Percentiles rank a stretch among this genome's conserved stretches.
These are phyloP conservation scores for Graptemys geographica DNA, from an alignment of 2,797 vertebrate species.

Conservation along the genomic window DNA sequence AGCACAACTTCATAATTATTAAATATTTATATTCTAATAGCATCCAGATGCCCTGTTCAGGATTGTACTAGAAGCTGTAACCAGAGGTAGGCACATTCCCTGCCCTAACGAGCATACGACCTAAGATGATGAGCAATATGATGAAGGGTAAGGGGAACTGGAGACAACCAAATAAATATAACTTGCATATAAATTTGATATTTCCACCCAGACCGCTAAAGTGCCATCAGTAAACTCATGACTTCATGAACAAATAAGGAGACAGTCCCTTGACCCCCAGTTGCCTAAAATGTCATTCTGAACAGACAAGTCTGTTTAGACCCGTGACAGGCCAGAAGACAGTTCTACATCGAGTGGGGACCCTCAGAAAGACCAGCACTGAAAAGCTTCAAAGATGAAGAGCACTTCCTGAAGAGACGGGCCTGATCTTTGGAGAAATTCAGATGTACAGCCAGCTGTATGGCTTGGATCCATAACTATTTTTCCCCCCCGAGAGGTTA, in stretches of 20 bases:
- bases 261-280: background rate
- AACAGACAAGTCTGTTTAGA: background rate
- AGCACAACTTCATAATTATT: rapidly evolving
- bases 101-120: background rate
- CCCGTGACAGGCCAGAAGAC: no score
- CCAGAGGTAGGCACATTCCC: background rate
- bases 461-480: background rate
- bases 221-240: background rate
- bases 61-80: background rate
- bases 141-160: background rate
- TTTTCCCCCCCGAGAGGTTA: background rate
- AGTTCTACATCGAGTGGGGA: background rate
- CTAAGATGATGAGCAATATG: background rate
- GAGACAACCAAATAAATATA: background rate
- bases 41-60: background rate
- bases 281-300: background rate
- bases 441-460: background rate
- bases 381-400: background rate
- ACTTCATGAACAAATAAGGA: background rate
- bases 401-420: background rate
- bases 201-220: background rate
- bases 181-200: background rate
- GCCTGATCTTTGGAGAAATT: background rate
- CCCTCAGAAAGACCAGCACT: background rate
- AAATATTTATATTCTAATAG: rapidly evolving